Percentiles rank a stretch among this genome's conserved stretches.
phyloP scores from a whole-genome alignment of 2,888 invertebrate genomes.

The Mechanitis mazaeus region DNA sequence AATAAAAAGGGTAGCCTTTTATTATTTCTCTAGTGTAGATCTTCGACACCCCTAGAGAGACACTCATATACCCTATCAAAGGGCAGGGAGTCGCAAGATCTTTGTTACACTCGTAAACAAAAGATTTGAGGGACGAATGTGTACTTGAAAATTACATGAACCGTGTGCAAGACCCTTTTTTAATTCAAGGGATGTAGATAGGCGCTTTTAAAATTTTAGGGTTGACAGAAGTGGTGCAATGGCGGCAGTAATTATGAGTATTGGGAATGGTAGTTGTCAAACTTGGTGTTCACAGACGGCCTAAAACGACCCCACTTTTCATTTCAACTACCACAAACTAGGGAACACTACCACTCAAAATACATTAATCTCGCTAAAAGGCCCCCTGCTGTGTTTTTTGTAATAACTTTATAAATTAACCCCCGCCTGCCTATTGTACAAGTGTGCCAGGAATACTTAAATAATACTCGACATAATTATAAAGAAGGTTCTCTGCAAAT shows the following conservation, averaged over 20 bases:
- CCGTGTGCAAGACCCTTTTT: conserved; percentile 31
- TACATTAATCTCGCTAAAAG: conserved; percentile 31
- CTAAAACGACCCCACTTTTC: neutral
- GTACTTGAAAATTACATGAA: conserved; percentile 37
- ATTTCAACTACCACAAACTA: neutral
- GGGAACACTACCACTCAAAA: conserved; percentile 5
- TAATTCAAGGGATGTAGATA: conserved; percentile 26
- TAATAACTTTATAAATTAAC: conserved; percentile 22
- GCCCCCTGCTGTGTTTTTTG: conserved; percentile 32
- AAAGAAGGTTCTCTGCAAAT: too few species aligned
- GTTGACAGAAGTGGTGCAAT: conserved; percentile 1
- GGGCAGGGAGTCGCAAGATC: conserved; percentile 38
- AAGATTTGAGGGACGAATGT: conserved; percentile 28
- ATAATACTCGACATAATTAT: too few species aligned
- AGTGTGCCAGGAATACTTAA: too few species aligned
- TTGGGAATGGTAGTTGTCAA: neutral
- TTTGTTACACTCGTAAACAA: conserved; percentile 47
- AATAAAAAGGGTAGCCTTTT: neutral
- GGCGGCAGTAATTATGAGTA: neutral
- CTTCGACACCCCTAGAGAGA: conserved; percentile 23
- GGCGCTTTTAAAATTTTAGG: conserved; percentile 1
- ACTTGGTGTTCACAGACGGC: neutral
- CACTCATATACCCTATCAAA: conserved; percentile 34
- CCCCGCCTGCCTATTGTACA: too few species aligned
- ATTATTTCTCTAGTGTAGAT: neutral